Base-by-base conservation (phyloP, 2,797 vertebrate species). In the Adelosebastes latens region DNA sequence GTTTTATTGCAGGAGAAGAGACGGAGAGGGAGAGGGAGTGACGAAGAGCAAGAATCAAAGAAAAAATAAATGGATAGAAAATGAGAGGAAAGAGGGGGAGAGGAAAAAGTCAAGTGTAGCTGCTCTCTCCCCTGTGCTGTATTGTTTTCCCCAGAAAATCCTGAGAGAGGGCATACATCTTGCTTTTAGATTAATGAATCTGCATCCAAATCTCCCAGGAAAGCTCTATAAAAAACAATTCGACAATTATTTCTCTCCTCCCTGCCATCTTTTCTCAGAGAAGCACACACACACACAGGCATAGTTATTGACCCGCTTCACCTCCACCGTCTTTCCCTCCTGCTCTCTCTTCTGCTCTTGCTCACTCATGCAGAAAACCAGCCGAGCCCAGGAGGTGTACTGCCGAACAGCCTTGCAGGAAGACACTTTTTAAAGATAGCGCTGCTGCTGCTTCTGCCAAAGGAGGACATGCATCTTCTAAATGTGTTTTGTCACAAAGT, bases 161-260 rank as follows among this genome's bases (percentile, higher is more conserved):
- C 81, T 82, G 39, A 74, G 81, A 84, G 68, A 72, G 74, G 24
- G 58, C 27, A 71, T 58, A 69, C 56, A 77, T 83, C 62, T 80
- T 79, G 67, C 75, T 87, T 86, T 90, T 68, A 81, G 86, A 89
- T 88, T 74, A 89, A 91, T 90, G 80, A 84, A 90, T 86, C 76
- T 74, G 78, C 69, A 84, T 69, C 61, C 29, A 66, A 77, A 72
- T 83, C 66, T 84, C 85, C 68, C 3, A 9, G 82, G 52, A 84
- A 79, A 84, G 61, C 81, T 62, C 76, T 75, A 58, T 77, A 69
- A 81, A 75, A 79, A 91, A 82, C 72, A 83, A 46, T 79, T 46
- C 24, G 18, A 82, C 77, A 82, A 86, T 91, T 90, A 85, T 74
- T 75, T 83, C 70, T 80, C 84, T 77, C 76, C 78, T 84, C 72